phyloP scores from a whole-genome alignment of 2,113 vertebrate species.

The Desmodus rotundus region DNA sequence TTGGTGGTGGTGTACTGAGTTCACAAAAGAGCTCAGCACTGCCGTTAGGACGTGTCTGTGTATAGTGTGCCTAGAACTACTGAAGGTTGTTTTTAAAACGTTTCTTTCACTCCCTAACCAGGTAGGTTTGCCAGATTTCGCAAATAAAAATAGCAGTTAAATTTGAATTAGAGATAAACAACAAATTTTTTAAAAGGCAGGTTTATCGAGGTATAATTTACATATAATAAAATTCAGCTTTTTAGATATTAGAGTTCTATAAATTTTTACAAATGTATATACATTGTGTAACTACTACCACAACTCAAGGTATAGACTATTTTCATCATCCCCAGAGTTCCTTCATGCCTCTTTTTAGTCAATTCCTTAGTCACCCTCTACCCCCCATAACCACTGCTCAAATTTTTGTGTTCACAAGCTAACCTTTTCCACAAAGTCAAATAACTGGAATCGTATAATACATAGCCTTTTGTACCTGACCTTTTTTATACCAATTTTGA shows the following conservation, averaged over 20 bases:
- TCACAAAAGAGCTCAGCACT: not conserved
- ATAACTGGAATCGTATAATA: not conserved
- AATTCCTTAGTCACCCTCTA: not conserved
- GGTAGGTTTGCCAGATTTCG: not conserved
- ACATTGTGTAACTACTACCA: not conserved
- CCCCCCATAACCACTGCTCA: not conserved
- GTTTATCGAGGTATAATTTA: not conserved
- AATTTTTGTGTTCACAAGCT: not conserved
- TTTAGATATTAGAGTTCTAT: not conserved
- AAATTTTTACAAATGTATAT: not conserved
- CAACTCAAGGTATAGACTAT: not conserved
- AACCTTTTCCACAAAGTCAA: not conserved
- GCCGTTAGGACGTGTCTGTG: not conserved
- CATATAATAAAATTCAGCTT: not conserved
- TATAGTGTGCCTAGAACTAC: not conserved
- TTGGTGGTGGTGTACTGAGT: not conserved
- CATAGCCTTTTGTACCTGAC: not conserved
- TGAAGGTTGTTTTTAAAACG: not conserved
- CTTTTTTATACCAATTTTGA: not conserved
- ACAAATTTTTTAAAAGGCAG: not conserved
- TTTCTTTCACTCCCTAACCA: not conserved
- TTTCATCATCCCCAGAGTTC: not conserved
- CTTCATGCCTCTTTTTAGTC: not conserved
- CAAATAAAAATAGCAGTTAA: conserved; percentile 18
- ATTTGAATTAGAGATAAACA: conserved; percentile 7